These are phyloP conservation scores for Ophonus ardosiacus DNA, from an alignment of 2,888 invertebrate genomes.

Conservation along the genomic window DNA sequence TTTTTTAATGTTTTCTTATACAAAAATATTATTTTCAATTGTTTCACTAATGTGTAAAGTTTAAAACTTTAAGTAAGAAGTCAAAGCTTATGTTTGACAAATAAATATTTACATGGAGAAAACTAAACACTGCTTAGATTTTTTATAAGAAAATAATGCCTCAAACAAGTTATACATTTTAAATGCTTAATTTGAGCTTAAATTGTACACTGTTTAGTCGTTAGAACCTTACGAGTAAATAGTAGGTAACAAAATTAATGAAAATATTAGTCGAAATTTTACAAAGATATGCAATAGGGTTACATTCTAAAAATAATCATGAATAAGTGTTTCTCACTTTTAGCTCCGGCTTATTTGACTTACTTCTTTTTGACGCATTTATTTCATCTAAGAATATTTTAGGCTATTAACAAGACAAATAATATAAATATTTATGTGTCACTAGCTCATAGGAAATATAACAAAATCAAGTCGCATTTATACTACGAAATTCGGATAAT, in stretches of 20 bases:
- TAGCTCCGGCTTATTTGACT: not conserved
- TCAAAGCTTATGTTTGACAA: constrained; percentile 34
- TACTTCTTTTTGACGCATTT: not conserved
- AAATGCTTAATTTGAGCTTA: constrained; percentile 57
- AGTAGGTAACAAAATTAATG: constrained; percentile 34
- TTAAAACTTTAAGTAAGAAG: constrained; percentile 44
- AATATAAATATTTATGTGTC: not conserved
- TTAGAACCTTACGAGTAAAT: constrained; percentile 41
- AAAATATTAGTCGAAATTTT: constrained; percentile 44
- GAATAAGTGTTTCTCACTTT: constrained; percentile 1
- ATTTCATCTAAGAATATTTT: not conserved
- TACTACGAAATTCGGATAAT: not conserved
- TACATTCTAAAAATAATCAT: constrained; percentile 49
- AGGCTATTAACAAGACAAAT: not conserved
- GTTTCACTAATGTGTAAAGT: constrained; percentile 56
- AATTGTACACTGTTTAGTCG: constrained; percentile 52
- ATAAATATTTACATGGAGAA: constrained; percentile 40
- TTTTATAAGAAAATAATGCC: constrained; percentile 30
- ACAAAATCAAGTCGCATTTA: not conserved
- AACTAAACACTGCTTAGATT: constrained; percentile 7
- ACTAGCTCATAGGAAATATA: not conserved
- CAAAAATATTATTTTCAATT: constrained; percentile 57
- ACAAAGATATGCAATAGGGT: constrained; percentile 56
- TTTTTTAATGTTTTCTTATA: constrained; percentile 56
- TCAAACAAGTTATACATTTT: constrained; percentile 21